Conservation (phyloP, 2,797 vertebrate genomes). For the Dendrocincla tyrannina region DNA sequence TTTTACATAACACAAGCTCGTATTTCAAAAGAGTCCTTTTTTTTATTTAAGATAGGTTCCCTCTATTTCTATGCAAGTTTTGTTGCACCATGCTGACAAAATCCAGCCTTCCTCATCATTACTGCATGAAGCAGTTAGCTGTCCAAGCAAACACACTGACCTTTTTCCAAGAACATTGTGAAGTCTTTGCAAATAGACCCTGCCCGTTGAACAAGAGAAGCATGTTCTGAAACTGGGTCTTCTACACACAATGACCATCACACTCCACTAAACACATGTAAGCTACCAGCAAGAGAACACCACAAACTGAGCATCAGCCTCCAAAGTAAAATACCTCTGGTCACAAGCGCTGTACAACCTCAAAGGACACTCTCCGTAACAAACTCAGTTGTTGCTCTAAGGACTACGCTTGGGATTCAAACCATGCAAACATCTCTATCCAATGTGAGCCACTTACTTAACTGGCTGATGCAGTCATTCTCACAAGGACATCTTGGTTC, state of each 20-base stretch:
- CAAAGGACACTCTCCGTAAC: background rate
- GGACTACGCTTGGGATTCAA: background rate
- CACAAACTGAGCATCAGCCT: background rate
- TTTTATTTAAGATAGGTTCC: background rate
- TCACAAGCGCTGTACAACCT: background rate
- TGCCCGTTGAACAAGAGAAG: background rate
- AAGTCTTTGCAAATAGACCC: background rate
- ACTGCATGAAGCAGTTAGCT: background rate
- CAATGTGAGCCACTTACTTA: rapidly evolving
- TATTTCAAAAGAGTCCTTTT: background rate
- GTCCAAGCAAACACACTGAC: background rate
- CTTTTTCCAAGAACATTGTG: background rate
- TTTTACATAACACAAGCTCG: background rate
- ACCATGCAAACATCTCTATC: background rate
- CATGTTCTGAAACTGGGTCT: background rate
- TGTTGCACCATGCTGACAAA: background rate
- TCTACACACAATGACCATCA: background rate
- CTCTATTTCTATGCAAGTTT: background rate
- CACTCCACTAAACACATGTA: background rate
- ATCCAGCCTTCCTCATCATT: background rate
- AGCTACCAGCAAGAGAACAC: background rate
- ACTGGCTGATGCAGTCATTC: background rate
- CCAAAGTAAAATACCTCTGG: background rate
- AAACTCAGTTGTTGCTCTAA: background rate
- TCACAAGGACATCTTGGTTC: background rate